Evolutionary conservation across 1,140 invertebrate species (phyloP).

Genomic region (Trachymyrmex septentrionalis): DNA sequence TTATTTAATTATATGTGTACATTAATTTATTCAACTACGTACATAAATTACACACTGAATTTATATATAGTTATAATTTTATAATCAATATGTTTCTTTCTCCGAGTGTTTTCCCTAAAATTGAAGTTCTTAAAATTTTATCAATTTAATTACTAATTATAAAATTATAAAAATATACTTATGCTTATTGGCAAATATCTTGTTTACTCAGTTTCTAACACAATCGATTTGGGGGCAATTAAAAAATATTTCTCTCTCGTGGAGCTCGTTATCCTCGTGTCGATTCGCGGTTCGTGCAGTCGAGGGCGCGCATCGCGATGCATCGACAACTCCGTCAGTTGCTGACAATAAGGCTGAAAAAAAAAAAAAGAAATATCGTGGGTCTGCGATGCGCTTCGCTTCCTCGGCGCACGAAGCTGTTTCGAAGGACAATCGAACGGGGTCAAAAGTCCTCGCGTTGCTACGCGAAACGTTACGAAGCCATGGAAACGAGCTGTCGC

Average conservation of each 20-base stretch:
- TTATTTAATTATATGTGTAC: too few relatives aligned
- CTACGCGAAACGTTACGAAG: conserved; percentile 79
- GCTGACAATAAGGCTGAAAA: conserved; percentile 12
- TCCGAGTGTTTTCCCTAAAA: not conserved
- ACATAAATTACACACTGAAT: too few relatives aligned
- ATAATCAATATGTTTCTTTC: too few relatives aligned
- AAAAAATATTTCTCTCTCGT: conserved; percentile 5
- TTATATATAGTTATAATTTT: too few relatives aligned
- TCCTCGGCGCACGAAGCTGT: conserved; percentile 68
- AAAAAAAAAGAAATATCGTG: conserved; percentile 31
- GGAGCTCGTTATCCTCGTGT: conserved; percentile 1
- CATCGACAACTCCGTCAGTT: conserved; percentile 43
- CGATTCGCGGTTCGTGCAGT: conserved; percentile 8
- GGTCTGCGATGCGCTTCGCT: conserved; percentile 66
- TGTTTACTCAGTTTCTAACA: not conserved
- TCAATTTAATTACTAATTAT: not conserved
- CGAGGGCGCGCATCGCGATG: conserved; percentile 36
- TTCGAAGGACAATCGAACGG: conserved; percentile 81
- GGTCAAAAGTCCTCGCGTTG: conserved; percentile 81
- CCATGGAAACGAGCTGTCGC: conserved; percentile 77
- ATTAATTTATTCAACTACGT: too few relatives aligned
- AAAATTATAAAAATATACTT: conserved; percentile 5
- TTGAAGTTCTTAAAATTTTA: not conserved
- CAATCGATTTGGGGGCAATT: not conserved
- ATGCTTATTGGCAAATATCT: not conserved